Conservation (phyloP, 1,140 invertebrate genomes). For the Drosophila rufa region DNA sequence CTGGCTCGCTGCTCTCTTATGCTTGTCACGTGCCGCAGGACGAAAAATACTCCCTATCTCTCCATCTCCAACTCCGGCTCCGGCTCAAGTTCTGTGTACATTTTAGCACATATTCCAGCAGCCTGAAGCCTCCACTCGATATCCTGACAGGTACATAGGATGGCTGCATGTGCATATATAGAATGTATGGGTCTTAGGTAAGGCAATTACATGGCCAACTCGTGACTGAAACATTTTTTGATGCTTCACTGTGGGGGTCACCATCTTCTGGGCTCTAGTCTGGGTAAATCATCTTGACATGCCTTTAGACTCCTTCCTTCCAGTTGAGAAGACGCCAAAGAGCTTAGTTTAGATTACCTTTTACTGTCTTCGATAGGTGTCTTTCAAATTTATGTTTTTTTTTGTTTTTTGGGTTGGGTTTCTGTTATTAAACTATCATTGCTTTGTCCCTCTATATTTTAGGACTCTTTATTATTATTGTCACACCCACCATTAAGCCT, state of each 20-base stretch:
- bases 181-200: background rate
- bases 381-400: background rate
- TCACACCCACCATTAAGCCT: constrained; percentile 13
- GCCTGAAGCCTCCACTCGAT: constrained; percentile 43
- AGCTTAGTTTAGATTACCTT: constrained; percentile 9
- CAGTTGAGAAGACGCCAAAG: background rate
- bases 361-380: background rate
- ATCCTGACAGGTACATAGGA: constrained; percentile 32
- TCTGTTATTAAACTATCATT: no score
- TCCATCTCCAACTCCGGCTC: constrained; percentile 21
- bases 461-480: background rate
- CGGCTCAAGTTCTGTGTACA: constrained; percentile 66
- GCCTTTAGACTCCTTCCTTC: constrained; percentile 12
- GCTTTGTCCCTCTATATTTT: no score
- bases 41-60: constrained; percentile 62
- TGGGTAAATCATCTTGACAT: constrained; percentile 19
- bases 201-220: constrained; percentile 22
- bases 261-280: background rate
- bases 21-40: constrained; percentile 70
- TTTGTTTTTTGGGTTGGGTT: no score
- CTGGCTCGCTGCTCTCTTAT: constrained; percentile 42
- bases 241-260: constrained; percentile 8
- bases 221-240: constrained; percentile 30
- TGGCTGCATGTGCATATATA: constrained; percentile 2
- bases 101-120: constrained; percentile 72